Base-by-base conservation (phyloP, 2,113 vertebrate species). In the Neopipo cinnamomea region DNA sequence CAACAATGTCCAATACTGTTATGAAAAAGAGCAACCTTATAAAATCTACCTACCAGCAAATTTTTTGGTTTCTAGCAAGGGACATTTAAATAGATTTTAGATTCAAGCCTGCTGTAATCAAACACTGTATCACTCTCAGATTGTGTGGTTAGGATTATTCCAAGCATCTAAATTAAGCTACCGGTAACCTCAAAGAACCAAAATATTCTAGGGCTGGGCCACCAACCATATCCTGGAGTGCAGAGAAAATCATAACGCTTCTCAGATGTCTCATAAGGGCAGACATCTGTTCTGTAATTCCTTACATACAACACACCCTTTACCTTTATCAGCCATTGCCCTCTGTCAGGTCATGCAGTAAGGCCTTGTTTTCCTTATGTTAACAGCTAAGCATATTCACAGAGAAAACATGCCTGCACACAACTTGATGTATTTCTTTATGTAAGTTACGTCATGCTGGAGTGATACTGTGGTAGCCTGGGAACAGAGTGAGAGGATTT, bases 381-480 rank as follows among this genome's bases (percentile, higher is more conserved):
- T 15, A 15, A 9, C 13, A 47, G 5, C 24, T 66, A 59, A 76
- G 23, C 8, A 10, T 33, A 61, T 44, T 47, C 7, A 33, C 50
- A 44, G 35, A 74, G 46, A 49, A 84, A 71, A 41, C 8, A 15
- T 1, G 1, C 1, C 2, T 41, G 7, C 27, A 35, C 22, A 46
- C 0, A 0, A 46, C 84, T 74, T 67, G 21, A 33, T 35, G 66
- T 22, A 23, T 8, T 58, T 50, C 35, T 50, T 67, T 2, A 4
- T 14, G 22, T 44, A 59, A 33, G 7, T 31, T 71, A 19, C 5
- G 11, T 33, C 19, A 37, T 27, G 3, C 15, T 19, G 67, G 25
- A 62, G 5, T 14, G 24, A 28, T 31, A 50, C 42, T 22, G 7
- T 28, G 5, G 22, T 44, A 70, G 30, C 35, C 31, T 16, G 30